These are phyloP conservation scores for Branchellion lobata DNA, from an alignment of 2,888 invertebrate genomes.

Conservation along the genomic window DNA sequence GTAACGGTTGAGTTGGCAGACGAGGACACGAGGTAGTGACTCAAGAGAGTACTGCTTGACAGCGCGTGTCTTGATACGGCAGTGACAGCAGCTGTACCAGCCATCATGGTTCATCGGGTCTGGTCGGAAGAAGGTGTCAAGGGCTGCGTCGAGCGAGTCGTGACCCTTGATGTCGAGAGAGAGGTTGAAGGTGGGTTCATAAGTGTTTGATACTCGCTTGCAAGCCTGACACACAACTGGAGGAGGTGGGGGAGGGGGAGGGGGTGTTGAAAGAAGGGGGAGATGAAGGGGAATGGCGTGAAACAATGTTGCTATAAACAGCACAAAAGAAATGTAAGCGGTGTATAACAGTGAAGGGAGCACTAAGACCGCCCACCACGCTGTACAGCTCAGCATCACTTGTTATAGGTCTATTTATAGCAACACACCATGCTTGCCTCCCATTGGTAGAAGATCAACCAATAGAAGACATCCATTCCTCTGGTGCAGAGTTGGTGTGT, in stretches of 20 bases:
- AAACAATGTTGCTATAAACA: not conserved
- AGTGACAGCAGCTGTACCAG: constrained; percentile 33
- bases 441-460: not conserved
- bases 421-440: not conserved
- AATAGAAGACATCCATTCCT: not conserved
- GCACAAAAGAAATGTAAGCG: constrained; percentile 24
- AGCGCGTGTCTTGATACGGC: constrained; percentile 8
- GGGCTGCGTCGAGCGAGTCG: constrained; percentile 18
- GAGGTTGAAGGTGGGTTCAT: constrained; percentile 31
- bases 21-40: not conserved
- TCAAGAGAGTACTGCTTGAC: constrained; percentile 18
- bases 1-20: constrained; percentile 31
- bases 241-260: not conserved
- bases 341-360: constrained; percentile 24
- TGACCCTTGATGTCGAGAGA: constrained; percentile 15
- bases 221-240: constrained; percentile 35
- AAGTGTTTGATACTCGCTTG: constrained; percentile 25
- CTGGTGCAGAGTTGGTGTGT: not conserved
- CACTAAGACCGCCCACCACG: constrained; percentile 23
- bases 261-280: no score
- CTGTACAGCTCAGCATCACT: constrained; percentile 30
- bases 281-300: not conserved
- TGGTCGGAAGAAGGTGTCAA: not conserved
- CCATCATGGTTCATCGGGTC: constrained; percentile 13
- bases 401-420: not conserved